Evolutionary conservation across 2,888 invertebrate genomes (phyloP), one percentile per base, ranked within the genome.

Genomic region (Apomyelois bistriatella): DNA sequence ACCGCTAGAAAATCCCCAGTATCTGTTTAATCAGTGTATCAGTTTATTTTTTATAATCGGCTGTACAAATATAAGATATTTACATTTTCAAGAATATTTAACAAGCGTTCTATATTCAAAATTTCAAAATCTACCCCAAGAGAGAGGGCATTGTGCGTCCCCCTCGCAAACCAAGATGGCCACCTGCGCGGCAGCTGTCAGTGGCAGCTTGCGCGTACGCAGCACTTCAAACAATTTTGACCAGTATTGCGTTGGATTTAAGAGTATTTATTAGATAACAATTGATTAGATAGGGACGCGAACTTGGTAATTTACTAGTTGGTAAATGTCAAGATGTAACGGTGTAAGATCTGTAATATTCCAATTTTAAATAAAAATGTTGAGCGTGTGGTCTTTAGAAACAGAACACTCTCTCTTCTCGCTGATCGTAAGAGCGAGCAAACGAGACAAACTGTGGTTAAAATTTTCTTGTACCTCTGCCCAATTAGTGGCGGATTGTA

Each of bases 101-200:
- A 7, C 2, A 6, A 7, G 32, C 10, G 7, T 40, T 40, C 15
- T 8, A 16, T 16, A 38, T 38, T 38, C 15, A 38, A 41, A 37
- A 53, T 43, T 41, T 52, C 35, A 36, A 51, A 55, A 55, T 53
- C 48, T 48, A 58, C 62, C 59, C 57, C 52, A 58, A 53, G 49
- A 58, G 54, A 54, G 55, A 54, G 50, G 56, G 15, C 54, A 59
- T 67, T 69, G 60, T 66, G 38, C 46, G 48, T 60, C 65, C 61
- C 69, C 72, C 74, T 74, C 77, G 73, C 32, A 32, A 76, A 68
- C 13, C 48, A 61, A 66, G 58, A 55, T 65, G 38, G 48, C 64
- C 83, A 82, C 82, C 83, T 82, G 84, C 81, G 58, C 55, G 67
- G 73, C 83, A 84, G 83, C 81, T 84, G 83, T 48, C 69, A 66